Conservation (phyloP, 2,113 vertebrate species). For the Tiliqua scincoides region DNA sequence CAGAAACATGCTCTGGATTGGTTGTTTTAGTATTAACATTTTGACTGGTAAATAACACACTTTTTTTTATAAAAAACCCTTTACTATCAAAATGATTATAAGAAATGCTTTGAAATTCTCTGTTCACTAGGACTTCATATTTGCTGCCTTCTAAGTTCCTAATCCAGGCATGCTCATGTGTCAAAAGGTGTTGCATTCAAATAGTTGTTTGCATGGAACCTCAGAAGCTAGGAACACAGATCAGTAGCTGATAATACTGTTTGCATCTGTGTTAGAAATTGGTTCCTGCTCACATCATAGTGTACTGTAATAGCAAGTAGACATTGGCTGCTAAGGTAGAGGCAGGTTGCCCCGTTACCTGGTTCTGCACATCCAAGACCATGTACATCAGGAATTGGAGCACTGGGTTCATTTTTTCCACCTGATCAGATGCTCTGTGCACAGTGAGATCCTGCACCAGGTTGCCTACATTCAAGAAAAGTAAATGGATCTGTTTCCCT, state of each 20-base stretch:
- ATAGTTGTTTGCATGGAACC: background rate
- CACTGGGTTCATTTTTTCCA: background rate
- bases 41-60: conserved; percentile 4
- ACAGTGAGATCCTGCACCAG: background rate
- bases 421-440: background rate
- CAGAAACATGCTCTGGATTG: conserved; percentile 8
- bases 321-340: background rate
- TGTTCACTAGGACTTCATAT: background rate
- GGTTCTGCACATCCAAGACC: background rate
- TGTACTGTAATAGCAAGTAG: background rate
- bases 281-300: background rate
- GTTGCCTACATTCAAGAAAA: background rate
- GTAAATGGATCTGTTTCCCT: background rate
- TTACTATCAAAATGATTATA: background rate
- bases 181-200: background rate
- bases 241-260: background rate
- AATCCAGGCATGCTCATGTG: background rate
- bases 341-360: background rate
- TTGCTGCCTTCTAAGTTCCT: background rate
- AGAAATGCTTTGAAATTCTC: background rate
- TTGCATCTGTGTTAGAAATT: background rate
- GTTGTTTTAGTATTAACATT: conserved; percentile 44
- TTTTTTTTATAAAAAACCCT: background rate
- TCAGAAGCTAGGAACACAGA: too few relatives aligned
- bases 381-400: background rate